phyloP scores from a whole-genome alignment of 2,888 invertebrate species.

The Dynastes tityus region DNA sequence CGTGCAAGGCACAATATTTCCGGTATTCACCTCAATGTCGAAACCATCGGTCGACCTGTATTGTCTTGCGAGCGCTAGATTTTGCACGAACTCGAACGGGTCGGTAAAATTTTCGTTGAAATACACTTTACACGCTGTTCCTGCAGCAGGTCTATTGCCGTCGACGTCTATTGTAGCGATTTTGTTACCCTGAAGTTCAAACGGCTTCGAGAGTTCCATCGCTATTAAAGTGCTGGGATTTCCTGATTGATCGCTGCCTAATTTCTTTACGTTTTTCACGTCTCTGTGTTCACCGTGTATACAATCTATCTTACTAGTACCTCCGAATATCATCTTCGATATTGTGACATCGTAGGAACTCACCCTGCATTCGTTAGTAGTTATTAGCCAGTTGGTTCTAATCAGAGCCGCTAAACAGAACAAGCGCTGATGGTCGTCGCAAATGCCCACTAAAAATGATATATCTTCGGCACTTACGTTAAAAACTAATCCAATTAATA shows the following conservation, averaged over 20 bases:
- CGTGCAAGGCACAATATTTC: constrained; percentile 5
- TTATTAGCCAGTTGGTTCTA: not conserved
- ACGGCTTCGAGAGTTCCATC: not conserved
- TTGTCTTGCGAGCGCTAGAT: not conserved
- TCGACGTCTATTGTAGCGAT: not conserved
- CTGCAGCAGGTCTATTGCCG: not conserved
- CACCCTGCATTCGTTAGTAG: constrained; percentile 14
- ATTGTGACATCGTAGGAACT: not conserved
- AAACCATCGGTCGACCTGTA: not conserved
- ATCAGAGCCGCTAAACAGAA: constrained; percentile 16
- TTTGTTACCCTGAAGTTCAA: not conserved
- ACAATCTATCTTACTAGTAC: not conserved
- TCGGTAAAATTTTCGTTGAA: constrained; percentile 2
- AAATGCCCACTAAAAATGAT: constrained; percentile 11
- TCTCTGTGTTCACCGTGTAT: constrained; percentile 2
- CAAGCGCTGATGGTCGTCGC: constrained; percentile 9
- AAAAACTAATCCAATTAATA: constrained; percentile 2
- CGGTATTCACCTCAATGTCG: not conserved
- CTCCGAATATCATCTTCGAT: constrained; percentile 11
- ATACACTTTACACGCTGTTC: not conserved
- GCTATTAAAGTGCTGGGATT: constrained; percentile 2
- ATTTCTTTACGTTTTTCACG: not conserved
- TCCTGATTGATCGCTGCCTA: not conserved
- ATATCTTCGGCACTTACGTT: not conserved
- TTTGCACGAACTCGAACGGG: constrained; percentile 12